Evolutionary conservation across 2,797 vertebrate genomes (phyloP).

Genomic region (Gorsachius magnificus): DNA sequence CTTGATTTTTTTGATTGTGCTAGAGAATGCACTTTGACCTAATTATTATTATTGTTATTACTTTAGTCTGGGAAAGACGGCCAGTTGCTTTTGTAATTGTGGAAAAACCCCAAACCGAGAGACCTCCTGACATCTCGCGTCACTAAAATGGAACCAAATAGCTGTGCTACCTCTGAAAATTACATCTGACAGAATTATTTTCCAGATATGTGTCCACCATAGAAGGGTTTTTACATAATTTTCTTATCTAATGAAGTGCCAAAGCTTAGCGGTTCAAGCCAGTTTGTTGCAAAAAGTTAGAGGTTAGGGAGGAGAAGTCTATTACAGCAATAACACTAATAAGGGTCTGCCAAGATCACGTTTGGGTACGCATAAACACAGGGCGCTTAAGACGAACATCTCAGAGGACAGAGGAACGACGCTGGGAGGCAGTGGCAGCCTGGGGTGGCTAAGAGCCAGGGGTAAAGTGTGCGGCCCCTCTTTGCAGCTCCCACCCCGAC

Average conservation of each 20-base stretch:
- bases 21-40: constrained; percentile 30
- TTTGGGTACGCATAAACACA: constrained; percentile 13
- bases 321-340: constrained; percentile 45
- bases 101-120: constrained; percentile 14
- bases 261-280: constrained; percentile 21
- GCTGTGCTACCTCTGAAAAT: background rate
- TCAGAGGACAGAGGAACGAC: background rate
- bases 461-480: background rate
- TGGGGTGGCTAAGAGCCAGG: background rate
- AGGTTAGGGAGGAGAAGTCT: constrained; percentile 46
- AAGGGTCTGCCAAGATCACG: constrained; percentile 25
- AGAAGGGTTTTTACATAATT: constrained; percentile 25
- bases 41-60: constrained; percentile 13
- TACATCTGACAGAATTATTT: constrained; percentile 12
- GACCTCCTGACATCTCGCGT: constrained; percentile 28
- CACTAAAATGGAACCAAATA: constrained; percentile 56
- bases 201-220: background rate
- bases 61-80: background rate
- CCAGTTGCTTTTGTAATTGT: constrained; percentile 37
- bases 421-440: background rate
- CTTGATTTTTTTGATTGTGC: constrained; percentile 27
- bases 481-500: background rate
- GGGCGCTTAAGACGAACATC: background rate
- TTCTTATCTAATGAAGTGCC: constrained; percentile 49
- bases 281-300: constrained; percentile 36